Evolutionary conservation across 64 coral and sea anemone genomes (phyloP), one percentile per base, ranked within the genome.

Genomic region (Actinia equina): DNA sequence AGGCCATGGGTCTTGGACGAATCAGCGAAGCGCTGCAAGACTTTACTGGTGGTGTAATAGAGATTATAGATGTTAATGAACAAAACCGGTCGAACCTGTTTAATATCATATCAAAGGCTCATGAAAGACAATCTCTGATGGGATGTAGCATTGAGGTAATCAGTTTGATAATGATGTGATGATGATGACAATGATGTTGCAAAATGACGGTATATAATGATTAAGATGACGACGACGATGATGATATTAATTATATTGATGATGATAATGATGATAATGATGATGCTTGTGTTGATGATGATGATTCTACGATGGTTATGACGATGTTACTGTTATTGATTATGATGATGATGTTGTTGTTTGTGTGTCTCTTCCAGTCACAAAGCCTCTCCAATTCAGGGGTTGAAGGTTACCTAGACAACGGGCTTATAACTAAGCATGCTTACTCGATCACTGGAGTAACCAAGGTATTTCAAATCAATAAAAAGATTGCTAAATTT

Each of bases 11-110:
- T 8, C 62, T 93, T 18, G 95, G 95, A 41, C 95, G 92, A 17
- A 94, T 93, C 53, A 98, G 95, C 83, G 95, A 98, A 91, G 95
- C 95, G 2, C 43, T 98, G 13, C 91, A 98, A 65, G 95, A 98
- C 52, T 93, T 98, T 23, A 98, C 95, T 55, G 95, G 95, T 20
- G 95, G 95, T 25, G 87, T 98, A 6, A 98, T 94, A 16, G 91
- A 93, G 71, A 91, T 84, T 16, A 46, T 94, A 19, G 87, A 94
- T 51, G 71, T 98, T 43, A 77, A 53, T 15, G 57, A 69, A 25
- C 86, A 84, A n/a, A 44, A 63, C 9, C 23, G 30, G 30, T n/a
- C 78, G 14, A 62, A 69, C 17, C 44, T 98, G 59, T 88, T 84
- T 86, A 88, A 81, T 71, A 90, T 98, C 0, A 80, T 93, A 37